Evolutionary conservation across 2,113 vertebrate genomes (phyloP), one percentile per base, ranked within the genome.

Genomic region (Platysternon megacephalum): DNA sequence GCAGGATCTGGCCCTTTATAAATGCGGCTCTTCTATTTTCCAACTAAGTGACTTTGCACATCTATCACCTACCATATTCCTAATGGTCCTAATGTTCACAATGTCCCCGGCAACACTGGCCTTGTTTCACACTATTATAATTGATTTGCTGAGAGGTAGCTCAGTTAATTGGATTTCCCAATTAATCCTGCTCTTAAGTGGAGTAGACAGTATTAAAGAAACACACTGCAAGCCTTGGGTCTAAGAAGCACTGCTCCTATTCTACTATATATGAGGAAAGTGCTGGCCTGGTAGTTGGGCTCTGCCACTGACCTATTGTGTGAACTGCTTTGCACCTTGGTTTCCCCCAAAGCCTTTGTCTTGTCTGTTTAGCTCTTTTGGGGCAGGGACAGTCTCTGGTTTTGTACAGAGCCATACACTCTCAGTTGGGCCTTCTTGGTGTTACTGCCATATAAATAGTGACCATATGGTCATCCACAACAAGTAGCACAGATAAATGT

Each of bases 391-490:
- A 39, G 32, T 49, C 56, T 44, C 3, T 8, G 55, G 5, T 22
- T 5, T 19, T 44, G 51, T 0, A 0, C 32, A 49, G 49, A 49
- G 49, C 4, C 13, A 49, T 49, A 13, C 13, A 16, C 49, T 49
- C 76, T 52, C 21, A 29, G 78, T 61, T 42, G 56, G 49, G 48
- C 52, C 12, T 52, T 68, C 8, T 42, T 56, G 32, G 78, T 88
- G 72, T 79, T 46, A 32, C 24, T 52, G 81, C 78, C 84, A 52
- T 46, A 35, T 28, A 11, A 29, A 39, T 17, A 29, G 4, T 4
- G 56, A 85, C 51, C 56, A 56, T 61, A 56, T 90, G 74, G 82
- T 39, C 65, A 82, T 14, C 52, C 84, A 32, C 76, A 55, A 92
- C 68, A 56, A 87, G 58, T 17, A 82, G 92, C n/a, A 14, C 39